Conservation (phyloP, 2,888 invertebrate genomes). For the Ommatoiulus sabulosus region DNA sequence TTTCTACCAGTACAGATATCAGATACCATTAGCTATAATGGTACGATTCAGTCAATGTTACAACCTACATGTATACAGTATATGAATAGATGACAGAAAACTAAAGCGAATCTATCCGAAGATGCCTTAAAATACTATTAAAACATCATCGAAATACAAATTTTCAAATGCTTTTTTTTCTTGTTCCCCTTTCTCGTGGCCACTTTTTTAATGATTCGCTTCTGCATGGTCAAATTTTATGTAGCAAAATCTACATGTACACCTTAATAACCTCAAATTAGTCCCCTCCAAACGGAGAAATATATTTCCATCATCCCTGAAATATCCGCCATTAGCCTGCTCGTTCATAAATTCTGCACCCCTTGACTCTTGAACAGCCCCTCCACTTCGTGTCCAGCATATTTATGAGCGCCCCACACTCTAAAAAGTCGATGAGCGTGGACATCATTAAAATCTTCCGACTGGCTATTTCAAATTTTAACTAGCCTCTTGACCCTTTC, state of each 20-base stretch:
- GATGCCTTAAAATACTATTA: too few relatives aligned
- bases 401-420: background rate
- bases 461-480: conserved; percentile 40
- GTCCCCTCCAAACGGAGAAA: background rate
- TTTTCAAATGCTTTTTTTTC: too few relatives aligned
- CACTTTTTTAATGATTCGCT: background rate
- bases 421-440: conserved; percentile 36
- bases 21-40: too few relatives aligned
- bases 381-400: background rate
- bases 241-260: background rate
- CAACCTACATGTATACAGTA: too few relatives aligned
- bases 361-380: background rate
- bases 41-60: too few relatives aligned
- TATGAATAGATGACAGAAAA: too few relatives aligned
- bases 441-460: conserved; percentile 40
- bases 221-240: background rate
- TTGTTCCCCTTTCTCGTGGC: background rate
- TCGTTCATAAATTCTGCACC: background rate
- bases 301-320: background rate
- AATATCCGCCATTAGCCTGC: background rate
- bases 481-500: conserved; percentile 40
- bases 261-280: background rate
- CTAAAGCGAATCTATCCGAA: too few relatives aligned
- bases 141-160: too few relatives aligned
- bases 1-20: too few relatives aligned